Evolutionary conservation across 2,113 vertebrate species (phyloP).

Genomic region (Thryonomys swinderianus): DNA sequence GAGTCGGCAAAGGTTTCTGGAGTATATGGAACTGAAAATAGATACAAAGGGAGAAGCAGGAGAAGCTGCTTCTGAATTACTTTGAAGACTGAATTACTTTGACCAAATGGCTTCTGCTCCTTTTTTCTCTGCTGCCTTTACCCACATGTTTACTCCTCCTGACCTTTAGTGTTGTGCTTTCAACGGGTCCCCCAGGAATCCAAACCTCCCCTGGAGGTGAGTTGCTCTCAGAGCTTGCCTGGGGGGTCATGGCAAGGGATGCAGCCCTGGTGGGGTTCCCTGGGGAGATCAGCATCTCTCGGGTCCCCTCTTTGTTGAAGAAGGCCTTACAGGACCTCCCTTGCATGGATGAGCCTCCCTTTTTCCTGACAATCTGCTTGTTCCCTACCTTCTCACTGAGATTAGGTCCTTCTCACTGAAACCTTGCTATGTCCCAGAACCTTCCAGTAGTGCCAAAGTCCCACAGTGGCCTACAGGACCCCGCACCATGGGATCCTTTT

Average conservation of each 20-base stretch:
- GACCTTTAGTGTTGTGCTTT: too few relatives aligned
- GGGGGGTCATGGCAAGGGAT: slow-evolving; percentile 65
- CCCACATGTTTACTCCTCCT: not conserved
- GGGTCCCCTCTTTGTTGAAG: too few relatives aligned
- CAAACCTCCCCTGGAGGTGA: slow-evolving; percentile 82
- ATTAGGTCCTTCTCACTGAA: not conserved
- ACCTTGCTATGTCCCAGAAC: not conserved
- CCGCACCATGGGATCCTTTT: not conserved
- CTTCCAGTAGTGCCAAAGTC: not conserved
- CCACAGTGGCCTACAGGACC: not conserved
- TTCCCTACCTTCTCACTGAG: not conserved
- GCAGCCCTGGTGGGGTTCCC: not conserved
- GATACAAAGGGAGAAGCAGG: not conserved
- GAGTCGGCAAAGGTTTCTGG: not conserved
- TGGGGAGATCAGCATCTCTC: not conserved
- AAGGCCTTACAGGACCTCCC: not conserved
- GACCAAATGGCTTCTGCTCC: not conserved
- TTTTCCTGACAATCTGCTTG: not conserved
- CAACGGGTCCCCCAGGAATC: slow-evolving; percentile 5
- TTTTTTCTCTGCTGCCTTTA: not conserved
- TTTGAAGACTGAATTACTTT: too few relatives aligned
- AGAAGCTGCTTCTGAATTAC: too few relatives aligned
- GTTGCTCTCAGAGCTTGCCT: too few relatives aligned
- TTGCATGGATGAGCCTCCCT: accelerated
- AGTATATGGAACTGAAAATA: not conserved